Percentiles rank a stretch among this genome's conserved stretches.
Evolutionary conservation across 2,888 invertebrate species (phyloP).

Genomic region (Drosophila atroscutellata): DNA sequence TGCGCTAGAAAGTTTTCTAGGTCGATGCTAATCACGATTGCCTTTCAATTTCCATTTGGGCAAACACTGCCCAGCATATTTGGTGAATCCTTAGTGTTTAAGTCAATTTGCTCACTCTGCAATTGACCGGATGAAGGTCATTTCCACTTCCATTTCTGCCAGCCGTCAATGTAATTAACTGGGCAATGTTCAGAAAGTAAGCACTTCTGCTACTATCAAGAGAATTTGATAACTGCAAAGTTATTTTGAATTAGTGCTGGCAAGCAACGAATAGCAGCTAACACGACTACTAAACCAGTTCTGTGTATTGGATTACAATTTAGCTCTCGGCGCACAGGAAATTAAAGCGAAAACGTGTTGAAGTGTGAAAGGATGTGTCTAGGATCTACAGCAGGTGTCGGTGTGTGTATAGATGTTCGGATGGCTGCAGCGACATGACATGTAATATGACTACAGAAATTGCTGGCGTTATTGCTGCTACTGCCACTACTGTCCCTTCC

Average conservation of each 20-base stretch:
- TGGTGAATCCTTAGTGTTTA: constrained; percentile 3
- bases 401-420: constrained; percentile 12
- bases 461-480: constrained; percentile 38
- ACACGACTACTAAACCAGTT: constrained; percentile 21
- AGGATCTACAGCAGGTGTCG: constrained; percentile 19
- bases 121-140: constrained; percentile 59
- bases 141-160: constrained; percentile 12
- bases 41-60: constrained; percentile 48
- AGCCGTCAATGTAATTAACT: constrained; percentile 51
- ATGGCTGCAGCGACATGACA: constrained; percentile 53
- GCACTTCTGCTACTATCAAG: constrained; percentile 6
- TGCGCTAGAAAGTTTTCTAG: constrained; percentile 57
- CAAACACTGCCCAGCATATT: constrained; percentile 19
- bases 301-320: constrained; percentile 48
- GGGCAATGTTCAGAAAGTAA: constrained; percentile 39
- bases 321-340: constrained; percentile 58
- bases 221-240: constrained; percentile 41
- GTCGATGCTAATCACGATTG: constrained; percentile 71
- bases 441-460: constrained; percentile 71
- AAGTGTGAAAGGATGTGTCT: constrained; percentile 68
- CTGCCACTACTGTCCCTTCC: not conserved
- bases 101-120: constrained; percentile 50
- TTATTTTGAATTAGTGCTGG: constrained; percentile 47
- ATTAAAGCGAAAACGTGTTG: constrained; percentile 76
- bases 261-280: not conserved